Evolutionary conservation across 2,888 invertebrate species (phyloP).

Genomic region (Abscondita cerata): DNA sequence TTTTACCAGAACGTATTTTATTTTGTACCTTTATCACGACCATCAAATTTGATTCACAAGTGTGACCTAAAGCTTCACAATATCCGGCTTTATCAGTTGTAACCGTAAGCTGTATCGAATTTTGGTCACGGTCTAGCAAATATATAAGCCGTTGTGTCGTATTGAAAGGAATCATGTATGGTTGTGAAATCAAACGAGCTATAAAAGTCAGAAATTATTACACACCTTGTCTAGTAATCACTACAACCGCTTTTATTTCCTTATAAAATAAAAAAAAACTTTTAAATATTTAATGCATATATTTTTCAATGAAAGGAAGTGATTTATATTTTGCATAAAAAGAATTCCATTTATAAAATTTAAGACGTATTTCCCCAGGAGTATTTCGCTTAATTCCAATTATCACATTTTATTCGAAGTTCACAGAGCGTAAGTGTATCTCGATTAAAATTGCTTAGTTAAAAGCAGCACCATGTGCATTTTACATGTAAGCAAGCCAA

Average conservation of each 20-base stretch:
- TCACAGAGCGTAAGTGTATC: neutral
- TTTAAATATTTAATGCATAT: too few relatives aligned
- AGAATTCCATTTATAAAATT: too few relatives aligned
- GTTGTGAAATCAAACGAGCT: constrained; percentile 22
- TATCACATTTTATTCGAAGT: neutral
- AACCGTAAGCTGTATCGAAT: constrained; percentile 34
- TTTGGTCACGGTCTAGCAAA: constrained; percentile 37
- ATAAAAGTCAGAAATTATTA: constrained; percentile 24
- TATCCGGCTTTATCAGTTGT: constrained; percentile 35
- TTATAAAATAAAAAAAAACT: neutral
- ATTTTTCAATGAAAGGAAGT: too few relatives aligned
- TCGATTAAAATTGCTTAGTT: too few relatives aligned
- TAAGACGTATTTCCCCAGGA: too few relatives aligned
- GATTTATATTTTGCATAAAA: too few relatives aligned
- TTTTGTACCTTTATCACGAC: constrained; percentile 38
- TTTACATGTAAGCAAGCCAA: too few relatives aligned
- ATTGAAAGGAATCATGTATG: constrained; percentile 32
- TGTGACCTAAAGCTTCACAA: constrained; percentile 39
- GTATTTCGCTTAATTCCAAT: neutral
- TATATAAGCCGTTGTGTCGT: constrained; percentile 37
- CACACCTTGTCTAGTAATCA: too few relatives aligned
- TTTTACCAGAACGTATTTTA: constrained; percentile 37
- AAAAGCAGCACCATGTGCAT: too few relatives aligned
- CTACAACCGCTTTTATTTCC: neutral
- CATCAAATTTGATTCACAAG: constrained; percentile 41